These are phyloP conservation scores for Unio pictorum DNA, from an alignment of 2,888 invertebrate genomes.

Conservation along the genomic window DNA sequence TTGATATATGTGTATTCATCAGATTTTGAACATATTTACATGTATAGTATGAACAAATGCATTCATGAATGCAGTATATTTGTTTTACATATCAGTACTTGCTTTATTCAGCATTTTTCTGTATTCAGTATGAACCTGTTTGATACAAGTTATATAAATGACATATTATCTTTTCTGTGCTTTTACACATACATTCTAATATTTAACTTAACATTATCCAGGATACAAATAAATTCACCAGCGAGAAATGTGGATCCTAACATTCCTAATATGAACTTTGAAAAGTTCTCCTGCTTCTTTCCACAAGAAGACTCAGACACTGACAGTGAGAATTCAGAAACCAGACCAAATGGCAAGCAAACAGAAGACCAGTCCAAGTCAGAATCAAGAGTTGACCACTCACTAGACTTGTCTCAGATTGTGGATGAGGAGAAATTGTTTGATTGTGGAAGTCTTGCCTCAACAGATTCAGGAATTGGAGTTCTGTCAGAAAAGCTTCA, in stretches of 20 bases:
- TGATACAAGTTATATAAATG: too few relatives aligned
- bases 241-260: slow-evolving; percentile 83
- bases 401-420: slow-evolving; percentile 5
- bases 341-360: slow-evolving; percentile 2
- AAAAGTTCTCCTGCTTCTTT: slow-evolving; percentile 48
- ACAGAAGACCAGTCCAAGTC: neutral
- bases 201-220: slow-evolving; percentile 35
- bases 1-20: too few relatives aligned
- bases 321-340: neutral
- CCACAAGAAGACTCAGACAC: neutral
- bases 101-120: too few relatives aligned
- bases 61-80: too few relatives aligned
- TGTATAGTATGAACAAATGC: too few relatives aligned
- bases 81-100: too few relatives aligned
- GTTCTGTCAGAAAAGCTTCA: slow-evolving; percentile 2
- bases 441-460: slow-evolving; percentile 39
- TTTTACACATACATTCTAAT: too few relatives aligned
- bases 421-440: slow-evolving; percentile 27
- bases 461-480: slow-evolving; percentile 51
- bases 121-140: too few relatives aligned
- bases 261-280: slow-evolving; percentile 73
- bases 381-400: slow-evolving; percentile 5
- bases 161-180: too few relatives aligned
- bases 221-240: slow-evolving; percentile 69
- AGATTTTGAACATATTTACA: too few relatives aligned